Evolutionary conservation across 2,797 vertebrate genomes (phyloP), one percentile per base, ranked within the genome.

Genomic region (Falco biarmicus): DNA sequence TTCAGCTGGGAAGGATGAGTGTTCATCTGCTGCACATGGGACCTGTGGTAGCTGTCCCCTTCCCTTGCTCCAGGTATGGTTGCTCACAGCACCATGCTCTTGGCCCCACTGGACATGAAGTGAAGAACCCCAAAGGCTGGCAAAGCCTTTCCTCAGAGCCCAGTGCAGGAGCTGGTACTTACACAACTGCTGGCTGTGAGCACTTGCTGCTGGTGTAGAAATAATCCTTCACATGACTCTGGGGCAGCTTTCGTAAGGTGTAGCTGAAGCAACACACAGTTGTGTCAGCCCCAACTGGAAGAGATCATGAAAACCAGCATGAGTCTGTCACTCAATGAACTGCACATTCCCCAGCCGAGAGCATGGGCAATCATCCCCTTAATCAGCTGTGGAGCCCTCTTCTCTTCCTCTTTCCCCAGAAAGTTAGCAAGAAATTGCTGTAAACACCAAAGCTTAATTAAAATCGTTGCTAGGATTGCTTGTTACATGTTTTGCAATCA

Each of bases 161-260:
- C 81, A 19, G 19, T 5, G 21, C 48, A 71, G 57, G 66, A 78
- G 26, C 18, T 3, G 6, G 70, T 65, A 98, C 98, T 98, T 75
- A 98, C 98, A 98, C 97, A 14, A 97, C 97, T 39, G 97, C 98
- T 81, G 96, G 90, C 34, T 92, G 93, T 61, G 97, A 80, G 53
- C 97, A 98, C 77, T 97, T 97, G 95, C 98, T 92, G 90, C 98
- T 98, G 93, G 98, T 98, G 89, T 98, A 98, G 97, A 97, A 98
- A 92, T 98, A 98, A 3, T 98, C 96, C 84, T 61, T 94, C 91
- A 98, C 15, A 22, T 98, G 98, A n/a, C 6, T 37, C 32, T 69
- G 95, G 73, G 98, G 98, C 77, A 98, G 74, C 24, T 79, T 59
- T 21, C 83, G 63, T 37, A 43, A 37, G n/a, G 43, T 63, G n/a